Evolutionary conservation across 2,888 invertebrate genomes (phyloP).

Genomic region (Drosophila nr. medialis): DNA sequence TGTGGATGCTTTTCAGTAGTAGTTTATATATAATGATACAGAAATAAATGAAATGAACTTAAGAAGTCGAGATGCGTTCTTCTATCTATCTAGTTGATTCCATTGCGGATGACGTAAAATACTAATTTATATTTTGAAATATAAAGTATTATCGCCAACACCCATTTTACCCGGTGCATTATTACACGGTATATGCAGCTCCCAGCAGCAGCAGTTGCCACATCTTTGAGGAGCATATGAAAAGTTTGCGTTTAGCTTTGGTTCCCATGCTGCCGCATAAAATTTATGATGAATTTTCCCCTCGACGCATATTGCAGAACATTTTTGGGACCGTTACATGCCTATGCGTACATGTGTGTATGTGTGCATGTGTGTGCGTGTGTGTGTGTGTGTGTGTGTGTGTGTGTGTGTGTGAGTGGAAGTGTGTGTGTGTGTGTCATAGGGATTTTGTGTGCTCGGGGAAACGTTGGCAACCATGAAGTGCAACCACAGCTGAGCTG

Average conservation of each 20-base stretch:
- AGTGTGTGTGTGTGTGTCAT: slow-evolving; percentile 25
- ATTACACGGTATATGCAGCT: slow-evolving; percentile 29
- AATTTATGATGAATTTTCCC: slow-evolving; percentile 81
- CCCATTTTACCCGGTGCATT: not conserved
- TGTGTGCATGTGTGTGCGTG: slow-evolving; percentile 18
- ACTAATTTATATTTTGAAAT: not conserved
- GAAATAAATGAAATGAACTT: not conserved
- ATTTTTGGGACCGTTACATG: slow-evolving; percentile 74
- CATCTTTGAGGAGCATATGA: slow-evolving; percentile 68
- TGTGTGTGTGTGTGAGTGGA: slow-evolving; percentile 22
- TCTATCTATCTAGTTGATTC: not conserved
- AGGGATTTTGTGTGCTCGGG: slow-evolving; percentile 27
- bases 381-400: slow-evolving; percentile 18
- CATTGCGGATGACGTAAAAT: not conserved
- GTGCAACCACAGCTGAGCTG: slow-evolving; percentile 71
- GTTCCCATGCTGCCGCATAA: slow-evolving; percentile 73
- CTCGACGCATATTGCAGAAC: slow-evolving; percentile 79
- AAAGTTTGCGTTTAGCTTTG: slow-evolving; percentile 63
- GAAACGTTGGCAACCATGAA: slow-evolving; percentile 45
- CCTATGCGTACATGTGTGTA: slow-evolving; percentile 64
- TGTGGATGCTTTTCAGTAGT: not conserved
- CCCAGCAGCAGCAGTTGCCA: slow-evolving; percentile 55
- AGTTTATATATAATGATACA: not conserved
- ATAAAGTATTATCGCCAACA: not conserved
- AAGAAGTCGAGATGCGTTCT: not conserved